Base-by-base conservation (phyloP, 2,888 invertebrate species). In the Tiliacea aurago region DNA sequence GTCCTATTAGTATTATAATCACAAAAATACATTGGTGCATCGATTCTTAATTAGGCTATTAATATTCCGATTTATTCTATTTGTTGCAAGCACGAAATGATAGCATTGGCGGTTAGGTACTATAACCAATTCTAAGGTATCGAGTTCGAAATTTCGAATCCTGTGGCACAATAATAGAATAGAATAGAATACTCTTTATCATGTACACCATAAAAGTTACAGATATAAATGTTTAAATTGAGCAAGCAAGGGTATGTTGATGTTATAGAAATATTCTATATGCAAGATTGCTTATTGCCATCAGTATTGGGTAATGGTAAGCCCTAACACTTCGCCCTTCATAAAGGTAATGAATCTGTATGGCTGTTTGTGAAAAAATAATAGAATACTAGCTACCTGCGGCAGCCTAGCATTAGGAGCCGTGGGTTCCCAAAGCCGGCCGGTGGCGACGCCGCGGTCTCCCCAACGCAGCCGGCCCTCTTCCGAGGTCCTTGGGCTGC, bases 401-500 rank as follows among this genome's bases (percentile, higher is more conserved):
- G 96, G 97, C 65, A 97, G 89, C 81, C 96, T 92, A 49, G 94
- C 95, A 65, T 92, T 96, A 6, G 96, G 95, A 10, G 94, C 94
- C 37, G 96, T 95, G 41, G 97, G 97, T 85, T 97, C 97, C 97
- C 97, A 98, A 51, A 97, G 96, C 72, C 97, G 97, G 20, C 97
- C 97, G 3, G 97, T 97, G 61, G 97, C 97, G 47, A 97, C 97
- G 2, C 97, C 97, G 74, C 97, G 96, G 91, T 98, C 98, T 15
- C 97, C 97, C 98, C 98, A 98, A 83, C 97, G 97, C 1, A 97
- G 97, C 5, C 98, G 96, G 47, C 98, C 98, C 80, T 97, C 97
- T 76, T 97, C 96, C 20, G 92, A 93, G 0, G 92, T 92, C 4
- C 94, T 89, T 3, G 94, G 93, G 74, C 94, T 95, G 33, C 95